Evolutionary conservation across 2,797 vertebrate genomes (phyloP).

Genomic region (Acanthis flammea): DNA sequence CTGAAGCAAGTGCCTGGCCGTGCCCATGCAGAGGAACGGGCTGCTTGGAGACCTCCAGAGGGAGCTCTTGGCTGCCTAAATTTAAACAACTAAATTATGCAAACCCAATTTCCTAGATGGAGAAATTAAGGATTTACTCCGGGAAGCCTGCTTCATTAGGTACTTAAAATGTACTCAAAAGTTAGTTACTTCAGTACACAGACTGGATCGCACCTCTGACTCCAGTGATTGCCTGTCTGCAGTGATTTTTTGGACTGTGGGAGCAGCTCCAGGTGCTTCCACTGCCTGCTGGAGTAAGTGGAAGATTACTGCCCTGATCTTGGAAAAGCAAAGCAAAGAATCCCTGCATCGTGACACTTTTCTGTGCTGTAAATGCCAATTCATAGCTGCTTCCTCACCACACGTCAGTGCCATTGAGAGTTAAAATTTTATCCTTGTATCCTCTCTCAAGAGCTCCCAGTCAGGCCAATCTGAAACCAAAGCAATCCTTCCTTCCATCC

Average conservation of each 20-base stretch:
- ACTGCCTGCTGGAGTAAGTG: not conserved
- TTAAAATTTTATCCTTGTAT: not conserved
- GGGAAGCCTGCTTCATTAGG: constrained; percentile 28
- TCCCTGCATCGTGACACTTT: not conserved
- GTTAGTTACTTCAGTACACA: constrained; percentile 25
- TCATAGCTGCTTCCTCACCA: not conserved
- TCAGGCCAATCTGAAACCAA: not conserved
- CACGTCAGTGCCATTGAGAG: accelerated
- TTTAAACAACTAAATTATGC: constrained; percentile 1
- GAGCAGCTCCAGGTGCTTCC: accelerated
- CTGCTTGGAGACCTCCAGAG: constrained; percentile 46
- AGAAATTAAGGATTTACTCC: constrained; percentile 40
- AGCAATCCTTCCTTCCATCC: not conserved
- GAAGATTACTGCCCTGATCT: not conserved
- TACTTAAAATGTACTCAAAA: constrained; percentile 36
- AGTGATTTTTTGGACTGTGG: not conserved
- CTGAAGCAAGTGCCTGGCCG: not conserved
- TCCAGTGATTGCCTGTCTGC: not conserved
- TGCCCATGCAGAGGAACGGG: not conserved
- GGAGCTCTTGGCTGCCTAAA: constrained; percentile 57
- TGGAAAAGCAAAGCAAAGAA: not conserved
- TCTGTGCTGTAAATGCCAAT: not conserved
- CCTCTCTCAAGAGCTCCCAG: not conserved
- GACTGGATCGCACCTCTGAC: not conserved
- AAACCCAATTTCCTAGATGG: constrained; percentile 11